Percentiles rank a stretch among this genome's conserved stretches.
Evolutionary conservation across 2,113 vertebrate species (phyloP).

Genomic region (Argyrosomus japonicus): DNA sequence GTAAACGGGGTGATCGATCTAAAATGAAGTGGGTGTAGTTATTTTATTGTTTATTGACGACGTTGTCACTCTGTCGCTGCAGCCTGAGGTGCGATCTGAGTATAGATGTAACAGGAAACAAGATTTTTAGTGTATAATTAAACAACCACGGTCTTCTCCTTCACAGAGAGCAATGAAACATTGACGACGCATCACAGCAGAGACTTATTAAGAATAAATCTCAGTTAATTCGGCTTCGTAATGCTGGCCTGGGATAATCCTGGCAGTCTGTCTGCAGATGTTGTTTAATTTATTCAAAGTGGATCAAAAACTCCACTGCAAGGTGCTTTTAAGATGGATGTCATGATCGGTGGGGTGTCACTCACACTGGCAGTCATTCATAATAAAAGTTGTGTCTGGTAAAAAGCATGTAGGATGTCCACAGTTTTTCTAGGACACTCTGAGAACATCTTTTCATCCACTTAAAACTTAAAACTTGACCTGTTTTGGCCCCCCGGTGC

Average conservation of each 20-base stretch:
- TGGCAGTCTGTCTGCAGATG: conserved; percentile 16
- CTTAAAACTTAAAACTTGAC: conserved; percentile 15
- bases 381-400: neutral
- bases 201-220: conserved; percentile 45
- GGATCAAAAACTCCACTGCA: neutral
- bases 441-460: conserved; percentile 7
- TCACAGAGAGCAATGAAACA: conserved; percentile 11
- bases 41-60: neutral
- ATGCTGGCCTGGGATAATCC: conserved; percentile 19
- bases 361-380: neutral
- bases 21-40: neutral
- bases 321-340: neutral
- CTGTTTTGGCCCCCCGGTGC: neutral
- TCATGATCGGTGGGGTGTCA: neutral
- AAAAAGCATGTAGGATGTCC: neutral
- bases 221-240: conserved; percentile 25
- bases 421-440: neutral
- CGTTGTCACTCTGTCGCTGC: neutral
- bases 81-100: neutral
- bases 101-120: neutral
- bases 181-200: conserved; percentile 15
- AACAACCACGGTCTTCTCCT: neutral
- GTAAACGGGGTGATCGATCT: too few relatives aligned
- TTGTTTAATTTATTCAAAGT: conserved; percentile 24
- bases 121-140: conserved; percentile 5